Evolutionary conservation across 2,113 vertebrate species (phyloP), one percentile per base, ranked within the genome.

Genomic region (Oplegnathus fasciatus): DNA sequence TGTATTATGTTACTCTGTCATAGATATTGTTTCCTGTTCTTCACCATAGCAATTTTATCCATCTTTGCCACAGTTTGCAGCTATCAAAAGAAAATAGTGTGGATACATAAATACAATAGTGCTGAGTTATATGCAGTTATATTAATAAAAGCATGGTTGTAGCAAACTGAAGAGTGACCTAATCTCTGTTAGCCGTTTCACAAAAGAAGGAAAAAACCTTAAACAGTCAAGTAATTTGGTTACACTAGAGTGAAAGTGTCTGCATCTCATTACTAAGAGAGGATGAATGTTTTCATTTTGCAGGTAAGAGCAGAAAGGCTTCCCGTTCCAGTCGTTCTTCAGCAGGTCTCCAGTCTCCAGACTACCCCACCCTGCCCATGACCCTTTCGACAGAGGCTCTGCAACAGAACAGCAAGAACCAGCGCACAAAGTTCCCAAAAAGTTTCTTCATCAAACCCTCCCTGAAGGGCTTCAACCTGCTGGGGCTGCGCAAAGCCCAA

Each of bases 301-400:
- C 91, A 99, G 98, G 98, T 74, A 99, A 98, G 90, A 96, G 91
- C 89, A 96, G 94, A 76, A 97, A 97, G 86, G 77, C 94, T 9
- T 91, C 85, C 30, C 93, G 95, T 5, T 94, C 97, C 44, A 94
- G 92, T 82, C 96, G 96, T 85, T 96, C 96, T 76, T 96, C 97
- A 68, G 93, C 78, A 24, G 96, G 92, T 79, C 96, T 75, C 30
- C 97, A 96, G 85, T 95, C 96, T 62, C 95, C 95, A 46, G 95
- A 94, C 94, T 98, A 96, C 86, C 97, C 97, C 3, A 97, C 95
- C 0, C 91, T 98, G 88, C 97, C 97, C 24, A 91, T 97, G 87
- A 95, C 92, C 26, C 94, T 95, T 70, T 96, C 96, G 6, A 94
- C 67, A n/a, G 96, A 97, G 9, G 83, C 92, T 3, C 85, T 95